Evolutionary conservation across 1,140 invertebrate genomes (phyloP).

Genomic region (Physella acuta): DNA sequence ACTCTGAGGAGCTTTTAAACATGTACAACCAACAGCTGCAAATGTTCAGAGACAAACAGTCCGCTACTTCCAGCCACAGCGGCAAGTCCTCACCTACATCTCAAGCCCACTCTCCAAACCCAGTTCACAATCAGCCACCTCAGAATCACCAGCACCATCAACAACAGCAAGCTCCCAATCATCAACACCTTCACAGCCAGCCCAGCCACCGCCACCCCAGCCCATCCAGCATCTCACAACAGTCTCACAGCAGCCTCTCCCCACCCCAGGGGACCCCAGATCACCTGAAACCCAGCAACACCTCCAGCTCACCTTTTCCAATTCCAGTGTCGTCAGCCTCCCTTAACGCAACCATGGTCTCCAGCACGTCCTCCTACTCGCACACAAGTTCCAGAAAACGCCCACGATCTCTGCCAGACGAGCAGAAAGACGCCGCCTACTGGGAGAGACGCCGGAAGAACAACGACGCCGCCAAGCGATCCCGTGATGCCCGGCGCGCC

Average conservation of each 20-base stretch:
- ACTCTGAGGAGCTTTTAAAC: slow-evolving; percentile 35
- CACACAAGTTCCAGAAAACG: slow-evolving; percentile 15
- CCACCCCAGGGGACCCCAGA: neutral
- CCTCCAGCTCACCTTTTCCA: neutral
- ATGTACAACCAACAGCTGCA: slow-evolving; percentile 37
- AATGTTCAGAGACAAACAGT: slow-evolving; percentile 13
- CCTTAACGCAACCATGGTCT: slow-evolving; percentile 5
- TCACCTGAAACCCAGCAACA: neutral
- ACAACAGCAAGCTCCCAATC: neutral
- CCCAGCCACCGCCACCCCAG: neutral
- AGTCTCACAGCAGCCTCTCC: neutral
- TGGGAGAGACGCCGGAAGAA: slow-evolving; percentile 87
- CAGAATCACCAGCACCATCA: neutral
- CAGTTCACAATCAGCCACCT: neutral
- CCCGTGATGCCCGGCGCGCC: slow-evolving; percentile 81
- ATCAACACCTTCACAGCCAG: neutral
- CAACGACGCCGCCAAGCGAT: slow-evolving; percentile 93
- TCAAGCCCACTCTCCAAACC: neutral
- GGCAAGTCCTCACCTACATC: neutral
- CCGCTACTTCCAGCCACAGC: neutral
- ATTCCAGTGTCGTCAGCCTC: neutral
- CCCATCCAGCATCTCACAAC: neutral
- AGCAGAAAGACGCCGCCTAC: slow-evolving; percentile 78
- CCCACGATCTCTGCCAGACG: slow-evolving; percentile 43
- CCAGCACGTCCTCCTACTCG: slow-evolving; percentile 19